These are phyloP conservation scores for Phyllostomus discolor DNA, from an alignment of 2,113 vertebrate species.

Conservation along the genomic window DNA sequence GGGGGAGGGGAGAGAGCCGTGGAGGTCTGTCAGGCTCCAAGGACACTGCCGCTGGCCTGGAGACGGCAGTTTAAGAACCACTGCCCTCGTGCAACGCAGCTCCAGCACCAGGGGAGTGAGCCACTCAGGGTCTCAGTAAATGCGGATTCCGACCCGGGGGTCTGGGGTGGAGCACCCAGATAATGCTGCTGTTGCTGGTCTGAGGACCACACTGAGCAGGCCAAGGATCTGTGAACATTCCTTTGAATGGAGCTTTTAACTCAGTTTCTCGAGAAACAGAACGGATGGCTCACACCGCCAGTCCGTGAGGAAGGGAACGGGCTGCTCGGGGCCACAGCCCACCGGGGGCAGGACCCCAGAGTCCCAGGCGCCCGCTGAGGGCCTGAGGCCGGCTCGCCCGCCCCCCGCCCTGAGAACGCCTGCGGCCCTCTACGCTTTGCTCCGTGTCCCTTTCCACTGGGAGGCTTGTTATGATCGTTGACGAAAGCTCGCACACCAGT, in stretches of 20 bases:
- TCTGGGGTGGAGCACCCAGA: too few species aligned
- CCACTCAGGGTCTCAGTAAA: neutral
- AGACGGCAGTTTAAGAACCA: too few species aligned
- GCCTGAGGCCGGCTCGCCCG: accelerated
- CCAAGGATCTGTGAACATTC: neutral
- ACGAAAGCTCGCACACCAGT: neutral
- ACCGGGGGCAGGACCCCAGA: neutral
- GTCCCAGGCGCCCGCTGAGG: accelerated
- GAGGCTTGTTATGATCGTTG: too few species aligned
- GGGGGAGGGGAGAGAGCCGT: neutral
- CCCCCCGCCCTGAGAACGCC: neutral
- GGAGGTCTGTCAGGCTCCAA: neutral
- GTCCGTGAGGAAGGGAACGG: neutral
- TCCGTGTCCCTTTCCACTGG: neutral
- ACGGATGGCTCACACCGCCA: neutral
- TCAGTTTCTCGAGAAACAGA: neutral
- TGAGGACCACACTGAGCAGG: neutral
- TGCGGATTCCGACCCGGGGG: too few species aligned
- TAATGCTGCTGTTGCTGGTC: neutral
- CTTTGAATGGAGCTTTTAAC: neutral
- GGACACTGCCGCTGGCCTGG: neutral
- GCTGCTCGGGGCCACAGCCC: neutral
- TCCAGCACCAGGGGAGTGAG: too few species aligned
- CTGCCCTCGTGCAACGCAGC: accelerated
- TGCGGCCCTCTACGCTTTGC: neutral